Conservation (phyloP, 2,888 invertebrate genomes). For the Phrixothrix hirtus region DNA sequence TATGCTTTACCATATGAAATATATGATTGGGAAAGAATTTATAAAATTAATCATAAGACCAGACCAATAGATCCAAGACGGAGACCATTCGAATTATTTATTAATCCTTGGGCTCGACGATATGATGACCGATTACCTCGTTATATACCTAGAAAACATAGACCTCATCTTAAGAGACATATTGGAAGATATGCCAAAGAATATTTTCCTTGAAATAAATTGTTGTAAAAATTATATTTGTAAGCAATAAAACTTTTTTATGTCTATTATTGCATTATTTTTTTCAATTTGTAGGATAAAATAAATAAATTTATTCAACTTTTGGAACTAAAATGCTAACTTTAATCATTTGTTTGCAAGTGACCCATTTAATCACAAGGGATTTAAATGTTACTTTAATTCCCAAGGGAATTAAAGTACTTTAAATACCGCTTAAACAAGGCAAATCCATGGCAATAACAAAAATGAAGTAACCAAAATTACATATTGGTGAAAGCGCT, state of each 20-base stretch:
- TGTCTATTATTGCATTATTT: not conserved
- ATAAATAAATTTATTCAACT: too few species aligned
- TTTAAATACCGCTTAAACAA: too few species aligned
- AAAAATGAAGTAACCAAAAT: too few species aligned
- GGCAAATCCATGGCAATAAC: too few species aligned
- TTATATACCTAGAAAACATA: constrained; percentile 71
- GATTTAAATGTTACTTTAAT: too few species aligned
- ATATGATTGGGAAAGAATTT: constrained; percentile 82
- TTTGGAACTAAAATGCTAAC: too few species aligned
- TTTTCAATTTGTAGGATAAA: not conserved
- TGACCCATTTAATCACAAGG: too few species aligned
- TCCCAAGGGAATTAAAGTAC: too few species aligned
- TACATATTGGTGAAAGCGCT: too few species aligned
- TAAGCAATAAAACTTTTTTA: too few species aligned
- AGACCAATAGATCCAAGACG: constrained; percentile 69
- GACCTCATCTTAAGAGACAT: constrained; percentile 64
- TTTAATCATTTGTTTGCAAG: too few species aligned
- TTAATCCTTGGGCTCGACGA: constrained; percentile 65
- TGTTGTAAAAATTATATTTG: too few species aligned
- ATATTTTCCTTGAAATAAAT: constrained; percentile 64
- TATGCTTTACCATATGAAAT: constrained; percentile 68
- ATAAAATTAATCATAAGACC: constrained; percentile 72
- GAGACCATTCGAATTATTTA: constrained; percentile 71
- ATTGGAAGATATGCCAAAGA: constrained; percentile 68
- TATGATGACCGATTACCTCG: constrained; percentile 68